Conservation (phyloP, 1,140 invertebrate genomes). For the Drosophila hydei region DNA sequence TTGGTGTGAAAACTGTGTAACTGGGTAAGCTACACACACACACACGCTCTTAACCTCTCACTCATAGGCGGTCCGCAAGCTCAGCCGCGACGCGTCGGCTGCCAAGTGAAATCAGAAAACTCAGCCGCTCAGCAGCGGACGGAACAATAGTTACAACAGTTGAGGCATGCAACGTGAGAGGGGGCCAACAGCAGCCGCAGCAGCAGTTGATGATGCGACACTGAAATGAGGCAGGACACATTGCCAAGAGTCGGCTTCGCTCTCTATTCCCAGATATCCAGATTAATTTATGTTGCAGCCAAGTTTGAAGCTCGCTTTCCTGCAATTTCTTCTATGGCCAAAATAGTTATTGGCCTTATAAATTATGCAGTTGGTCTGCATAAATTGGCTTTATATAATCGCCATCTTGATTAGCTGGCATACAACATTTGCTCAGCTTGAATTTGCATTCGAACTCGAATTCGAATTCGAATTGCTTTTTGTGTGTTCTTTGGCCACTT, state of each 20-base stretch:
- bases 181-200: too few relatives aligned
- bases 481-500: too few relatives aligned
- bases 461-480: conserved; percentile 27
- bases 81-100: conserved; percentile 11
- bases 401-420: conserved; percentile 14
- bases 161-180: too few relatives aligned
- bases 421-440: too few relatives aligned
- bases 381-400: conserved; percentile 47
- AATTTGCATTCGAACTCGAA: too few relatives aligned
- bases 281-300: too few relatives aligned
- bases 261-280: too few relatives aligned
- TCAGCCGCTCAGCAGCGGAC: conserved; percentile 38
- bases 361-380: conserved; percentile 61
- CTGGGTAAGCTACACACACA: conserved; percentile 13
- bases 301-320: too few relatives aligned
- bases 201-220: conserved; percentile 41
- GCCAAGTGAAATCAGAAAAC: conserved; percentile 58
- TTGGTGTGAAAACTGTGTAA: conserved; percentile 66
- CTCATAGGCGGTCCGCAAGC: too few relatives aligned
- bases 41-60: not conserved
- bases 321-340: too few relatives aligned
- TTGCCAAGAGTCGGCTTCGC: not conserved
- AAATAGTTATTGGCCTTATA: conserved; percentile 55
- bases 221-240: conserved; percentile 50
- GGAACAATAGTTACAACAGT: conserved; percentile 67